Base-by-base conservation (phyloP, 2,888 invertebrate genomes). In the Protonemura montana region DNA sequence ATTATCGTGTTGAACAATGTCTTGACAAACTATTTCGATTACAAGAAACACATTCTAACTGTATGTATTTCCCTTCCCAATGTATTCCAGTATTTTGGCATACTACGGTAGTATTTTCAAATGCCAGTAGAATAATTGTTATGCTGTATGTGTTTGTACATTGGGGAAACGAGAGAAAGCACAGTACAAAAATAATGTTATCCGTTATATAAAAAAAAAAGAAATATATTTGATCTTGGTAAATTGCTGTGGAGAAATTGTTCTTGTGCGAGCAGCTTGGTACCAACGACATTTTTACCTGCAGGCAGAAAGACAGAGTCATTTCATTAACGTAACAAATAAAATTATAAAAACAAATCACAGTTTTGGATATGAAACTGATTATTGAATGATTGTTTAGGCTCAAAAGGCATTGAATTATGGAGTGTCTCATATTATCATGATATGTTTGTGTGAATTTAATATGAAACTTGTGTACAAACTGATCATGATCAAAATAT, bases 171-270 rank as follows among this genome's bases (percentile, higher is more conserved):
- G 78, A 29, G 77, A 84, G 85, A 86, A n/a, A 86, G 77, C 85
- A 87, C 87, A 87, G 87, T 87, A 87, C 87, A 87, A 87, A 87
- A 85, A 85, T 59, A 59, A 59, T 82, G 82, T 83, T 84, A 84
- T 84, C 28, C 82, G 82, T 86, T 86, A 86, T 87, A 80, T 86
- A 76, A 81, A 42, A 59, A 86, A 76, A 82, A 87, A 84, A 35
- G 35, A 35, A 41, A 86, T 77, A 85, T 81, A 85, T 87, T 85
- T 86, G 82, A 85, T 41, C 82, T 35, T 87, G 87, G 85, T 86
- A 85, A 83, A 41, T 82, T 84, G 84, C 84, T 84, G 84, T 84
- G 76, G 84, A 21, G 29, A 84, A 59, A 59, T 59, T 59, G 59
- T 84, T 76, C 84, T 84, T 84, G 59, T 25, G 76, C 25, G 29